Percentiles rank a stretch among this genome's conserved stretches.
These are phyloP conservation scores for Caracal caracal DNA, from an alignment of 2,113 vertebrate species.

Conservation along the genomic window DNA sequence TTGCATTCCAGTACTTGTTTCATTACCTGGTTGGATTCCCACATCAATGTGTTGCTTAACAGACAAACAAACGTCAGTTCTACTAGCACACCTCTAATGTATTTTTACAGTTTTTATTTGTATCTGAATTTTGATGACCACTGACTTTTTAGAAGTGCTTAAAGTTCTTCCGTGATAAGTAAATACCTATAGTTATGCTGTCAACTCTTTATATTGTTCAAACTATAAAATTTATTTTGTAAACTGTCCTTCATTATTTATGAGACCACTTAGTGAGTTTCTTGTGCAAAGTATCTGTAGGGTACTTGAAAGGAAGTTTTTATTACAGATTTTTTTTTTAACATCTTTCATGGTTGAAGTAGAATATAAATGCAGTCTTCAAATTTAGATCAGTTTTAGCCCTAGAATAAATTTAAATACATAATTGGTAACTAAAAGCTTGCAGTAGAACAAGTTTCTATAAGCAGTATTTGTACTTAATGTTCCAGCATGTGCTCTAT, in stretches of 20 bases:
- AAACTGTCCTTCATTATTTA: slow-evolving; percentile 47
- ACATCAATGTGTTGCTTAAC: background rate
- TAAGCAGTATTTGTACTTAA: background rate
- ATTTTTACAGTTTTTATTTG: slow-evolving; percentile 1
- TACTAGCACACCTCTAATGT: background rate
- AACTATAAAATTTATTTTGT: slow-evolving; percentile 17
- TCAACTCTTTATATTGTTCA: background rate
- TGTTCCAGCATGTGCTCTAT: background rate
- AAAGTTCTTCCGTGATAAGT: background rate
- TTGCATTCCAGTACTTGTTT: background rate
- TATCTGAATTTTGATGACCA: background rate
- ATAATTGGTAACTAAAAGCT: background rate
- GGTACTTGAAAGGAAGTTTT: slow-evolving; percentile 45
- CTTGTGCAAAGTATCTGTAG: slow-evolving; percentile 25
- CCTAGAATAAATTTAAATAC: slow-evolving; percentile 30
- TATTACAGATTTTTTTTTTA: slow-evolving; percentile 47
- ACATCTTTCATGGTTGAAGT: slow-evolving; percentile 32
- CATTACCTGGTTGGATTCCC: background rate
- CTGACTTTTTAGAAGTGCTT: background rate
- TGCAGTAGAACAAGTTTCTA: background rate
- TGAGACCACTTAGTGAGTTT: slow-evolving; percentile 43
- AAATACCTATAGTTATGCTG: background rate
- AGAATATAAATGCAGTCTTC: slow-evolving; percentile 35
- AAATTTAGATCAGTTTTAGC: slow-evolving; percentile 49
- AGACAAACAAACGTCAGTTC: background rate